Evolutionary conservation across 2,888 invertebrate genomes (phyloP), one percentile per base, ranked within the genome.

Genomic region (Argyresthia goedartella): DNA sequence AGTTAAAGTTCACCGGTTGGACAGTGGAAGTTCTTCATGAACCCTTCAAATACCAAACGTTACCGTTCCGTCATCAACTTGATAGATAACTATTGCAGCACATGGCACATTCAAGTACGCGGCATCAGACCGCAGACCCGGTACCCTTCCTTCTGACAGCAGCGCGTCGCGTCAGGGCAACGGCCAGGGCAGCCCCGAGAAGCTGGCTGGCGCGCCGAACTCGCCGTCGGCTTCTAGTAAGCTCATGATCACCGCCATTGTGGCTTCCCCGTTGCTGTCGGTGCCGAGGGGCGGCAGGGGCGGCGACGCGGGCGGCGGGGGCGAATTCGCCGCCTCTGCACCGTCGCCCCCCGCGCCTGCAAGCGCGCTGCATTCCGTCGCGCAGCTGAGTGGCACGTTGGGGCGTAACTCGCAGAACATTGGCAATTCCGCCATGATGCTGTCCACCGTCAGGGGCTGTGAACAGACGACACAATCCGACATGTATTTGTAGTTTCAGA

Each of bases 191-290:
- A 95, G 77, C 35, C 94, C 93, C 8, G 93, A 92, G 76, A 95
- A 94, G 81, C 95, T 95, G 41, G 95, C 93, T 0, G 95, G 95
- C 0, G 95, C 95, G 4, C 95, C 95, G 35, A 96, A 88, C 0
- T 95, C 96, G 0, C 95, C 95, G 71, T 96, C 96, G 0, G 95
- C 95, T 73, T 96, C 96, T 46, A 96, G 79, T 25, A 96, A 88
- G 71, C 94, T 95, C 95, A 96, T 95, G 61, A 96, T 95, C 59
- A 95, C 95, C 1, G 95, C 95, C 95, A 96, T 95, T 6, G 95
- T 94, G 2, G 95, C 95, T 69, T 96, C 96, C 62, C 95, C 95
- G 69, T 93, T 94, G 43, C 93, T 94, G 65, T 94, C 93, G 45
- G 89, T 87, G 0, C 67, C 67, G 1, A 75, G 63, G 0, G 74